Evolutionary conservation across 2,113 vertebrate genomes (phyloP).

Genomic region (Dascyllus trimaculatus): DNA sequence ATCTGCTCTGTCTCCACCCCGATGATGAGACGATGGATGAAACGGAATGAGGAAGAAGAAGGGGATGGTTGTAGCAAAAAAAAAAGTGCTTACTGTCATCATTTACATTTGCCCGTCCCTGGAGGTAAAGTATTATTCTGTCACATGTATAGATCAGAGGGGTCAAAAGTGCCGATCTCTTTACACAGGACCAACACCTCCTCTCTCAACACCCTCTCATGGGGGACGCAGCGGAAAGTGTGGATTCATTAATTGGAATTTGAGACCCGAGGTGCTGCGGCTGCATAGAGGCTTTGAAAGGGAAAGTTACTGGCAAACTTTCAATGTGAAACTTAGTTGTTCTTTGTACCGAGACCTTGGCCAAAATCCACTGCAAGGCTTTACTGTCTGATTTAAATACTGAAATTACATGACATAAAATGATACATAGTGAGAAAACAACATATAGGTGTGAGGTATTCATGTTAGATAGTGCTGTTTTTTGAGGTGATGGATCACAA

Average conservation of each 20-base stretch:
- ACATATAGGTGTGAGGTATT: neutral
- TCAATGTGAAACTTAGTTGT: slow-evolving; percentile 52
- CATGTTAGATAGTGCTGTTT: no score
- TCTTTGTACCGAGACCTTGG: slow-evolving; percentile 19
- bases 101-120: slow-evolving; percentile 52
- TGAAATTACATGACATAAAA: neutral
- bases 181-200: slow-evolving; percentile 20
- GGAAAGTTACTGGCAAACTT: slow-evolving; percentile 48
- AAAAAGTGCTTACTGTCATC: slow-evolving; percentile 15
- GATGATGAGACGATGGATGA: slow-evolving; percentile 25
- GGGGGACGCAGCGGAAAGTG: slow-evolving; percentile 35
- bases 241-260: slow-evolving; percentile 58
- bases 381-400: neutral
- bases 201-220: slow-evolving; percentile 10
- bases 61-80: neutral
- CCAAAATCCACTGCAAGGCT: slow-evolving; percentile 37
- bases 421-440: neutral
- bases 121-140: slow-evolving; percentile 56
- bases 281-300: slow-evolving; percentile 40
- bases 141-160: slow-evolving; percentile 61
- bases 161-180: slow-evolving; percentile 59
- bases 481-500: no score
- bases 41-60: neutral
- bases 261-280: slow-evolving; percentile 45
- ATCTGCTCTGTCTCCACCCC: slow-evolving; percentile 14